These are phyloP conservation scores for Acanthococcus lagerstroemiae DNA, from an alignment of 2,888 invertebrate species.

Conservation along the genomic window DNA sequence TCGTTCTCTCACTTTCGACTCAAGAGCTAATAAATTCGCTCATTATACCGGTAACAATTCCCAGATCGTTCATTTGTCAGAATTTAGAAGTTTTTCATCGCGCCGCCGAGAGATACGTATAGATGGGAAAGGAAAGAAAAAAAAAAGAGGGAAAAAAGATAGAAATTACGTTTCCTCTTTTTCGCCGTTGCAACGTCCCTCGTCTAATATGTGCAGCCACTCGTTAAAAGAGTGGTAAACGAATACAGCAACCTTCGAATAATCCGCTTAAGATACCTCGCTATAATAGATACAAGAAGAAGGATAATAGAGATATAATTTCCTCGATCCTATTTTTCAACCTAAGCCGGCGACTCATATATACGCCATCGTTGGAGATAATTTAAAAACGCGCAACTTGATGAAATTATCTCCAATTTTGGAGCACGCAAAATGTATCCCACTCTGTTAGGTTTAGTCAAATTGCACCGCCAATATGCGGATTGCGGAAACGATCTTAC, in stretches of 20 bases:
- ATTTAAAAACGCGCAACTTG: background rate
- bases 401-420: background rate
- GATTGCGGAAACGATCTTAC: background rate
- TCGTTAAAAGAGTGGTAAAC: constrained; percentile 26
- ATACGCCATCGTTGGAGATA: background rate
- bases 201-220: constrained; percentile 24
- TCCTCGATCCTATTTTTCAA: constrained; percentile 24
- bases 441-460: too few species aligned
- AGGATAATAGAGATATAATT: constrained; percentile 28
- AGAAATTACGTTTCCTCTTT: background rate
- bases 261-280: constrained; percentile 27
- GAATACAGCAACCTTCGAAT: constrained; percentile 26
- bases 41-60: background rate
- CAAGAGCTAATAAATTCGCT: background rate
- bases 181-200: too few species aligned
- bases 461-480: background rate
- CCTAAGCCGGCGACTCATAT: constrained; percentile 6
- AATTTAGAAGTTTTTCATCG: background rate
- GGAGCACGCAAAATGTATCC: background rate
- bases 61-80: background rate
- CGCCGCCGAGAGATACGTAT: too few species aligned
- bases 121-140: too few species aligned
- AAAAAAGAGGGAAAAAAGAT: background rate
- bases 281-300: constrained; percentile 26
- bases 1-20: background rate